Conservation (phyloP, 1,140 invertebrate genomes). For the Aphaenogaster rudis region DNA sequence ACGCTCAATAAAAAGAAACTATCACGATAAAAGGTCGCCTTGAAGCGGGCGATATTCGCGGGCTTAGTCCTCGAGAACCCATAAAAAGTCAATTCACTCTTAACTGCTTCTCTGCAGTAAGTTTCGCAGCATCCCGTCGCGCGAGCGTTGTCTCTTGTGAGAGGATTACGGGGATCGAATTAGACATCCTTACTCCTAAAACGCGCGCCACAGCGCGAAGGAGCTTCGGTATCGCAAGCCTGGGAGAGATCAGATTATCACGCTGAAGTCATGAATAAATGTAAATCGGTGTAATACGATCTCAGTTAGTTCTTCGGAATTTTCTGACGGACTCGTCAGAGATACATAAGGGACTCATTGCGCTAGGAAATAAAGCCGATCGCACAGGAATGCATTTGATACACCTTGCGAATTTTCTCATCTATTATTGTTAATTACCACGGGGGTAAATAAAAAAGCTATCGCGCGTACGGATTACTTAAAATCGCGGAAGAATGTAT, state of each 20-base stretch:
- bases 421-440: not conserved
- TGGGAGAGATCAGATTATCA: conserved; percentile 52
- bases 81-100: conserved; percentile 36
- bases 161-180: conserved; percentile 40
- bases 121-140: conserved; percentile 29
- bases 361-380: not conserved
- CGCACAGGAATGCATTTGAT: not conserved
- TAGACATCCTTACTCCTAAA: conserved; percentile 40
- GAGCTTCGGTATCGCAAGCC: not conserved
- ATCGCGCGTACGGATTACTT: not conserved
- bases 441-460: not conserved
- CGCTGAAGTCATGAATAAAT: conserved; percentile 57
- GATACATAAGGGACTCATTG: not conserved
- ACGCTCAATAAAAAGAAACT: conserved; percentile 50
- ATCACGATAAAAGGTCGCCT: conserved; percentile 54
- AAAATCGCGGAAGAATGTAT: no score
- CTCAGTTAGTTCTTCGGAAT: conserved; percentile 19
- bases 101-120: conserved; percentile 37
- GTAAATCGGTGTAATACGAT: conserved; percentile 54
- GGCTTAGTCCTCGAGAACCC: not conserved
- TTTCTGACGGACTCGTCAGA: not conserved
- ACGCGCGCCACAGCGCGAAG: conserved; percentile 1
- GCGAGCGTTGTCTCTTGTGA: conserved; percentile 11
- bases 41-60: conserved; percentile 33
- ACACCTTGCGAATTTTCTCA: not conserved